Percentiles rank a stretch among this genome's conserved stretches.
Evolutionary conservation across 2,113 vertebrate genomes (phyloP).

Genomic region (Ovis aries): DNA sequence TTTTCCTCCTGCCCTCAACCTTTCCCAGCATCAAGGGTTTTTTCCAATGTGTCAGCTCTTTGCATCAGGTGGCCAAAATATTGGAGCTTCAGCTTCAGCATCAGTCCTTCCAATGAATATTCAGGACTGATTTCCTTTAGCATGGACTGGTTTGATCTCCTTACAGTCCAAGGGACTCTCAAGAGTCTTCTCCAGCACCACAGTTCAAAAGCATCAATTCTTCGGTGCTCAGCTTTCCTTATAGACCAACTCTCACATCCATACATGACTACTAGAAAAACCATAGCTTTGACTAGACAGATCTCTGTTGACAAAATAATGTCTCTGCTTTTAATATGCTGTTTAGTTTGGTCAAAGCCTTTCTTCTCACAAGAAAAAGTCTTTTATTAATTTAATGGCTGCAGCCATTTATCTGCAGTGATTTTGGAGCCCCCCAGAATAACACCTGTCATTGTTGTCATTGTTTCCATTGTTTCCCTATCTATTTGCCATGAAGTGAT

Average conservation of each 20-base stretch:
- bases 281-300: not conserved
- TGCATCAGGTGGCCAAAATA: not conserved
- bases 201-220: not conserved
- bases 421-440: not conserved
- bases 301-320: not conserved
- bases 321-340: not conserved
- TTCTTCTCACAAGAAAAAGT: not conserved
- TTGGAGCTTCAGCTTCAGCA: not conserved
- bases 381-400: not conserved
- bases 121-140: not conserved
- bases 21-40: not conserved
- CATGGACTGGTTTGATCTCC: not conserved
- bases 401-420: not conserved
- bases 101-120: not conserved
- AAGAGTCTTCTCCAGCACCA: not conserved
- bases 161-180: not conserved
- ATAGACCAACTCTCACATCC: not conserved
- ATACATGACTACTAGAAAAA: not conserved
- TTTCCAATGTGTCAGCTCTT: not conserved
- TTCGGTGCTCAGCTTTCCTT: not conserved
- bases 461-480: not conserved
- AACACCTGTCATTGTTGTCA: not conserved
- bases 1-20: not conserved
- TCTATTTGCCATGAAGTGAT: not conserved
- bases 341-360: not conserved